A percentile compares a stretch with the other conserved stretches of the same genome.
These are phyloP conservation scores for Tribolium castaneum DNA, from an alignment of 1,140 invertebrate genomes.

Conservation along the genomic window DNA sequence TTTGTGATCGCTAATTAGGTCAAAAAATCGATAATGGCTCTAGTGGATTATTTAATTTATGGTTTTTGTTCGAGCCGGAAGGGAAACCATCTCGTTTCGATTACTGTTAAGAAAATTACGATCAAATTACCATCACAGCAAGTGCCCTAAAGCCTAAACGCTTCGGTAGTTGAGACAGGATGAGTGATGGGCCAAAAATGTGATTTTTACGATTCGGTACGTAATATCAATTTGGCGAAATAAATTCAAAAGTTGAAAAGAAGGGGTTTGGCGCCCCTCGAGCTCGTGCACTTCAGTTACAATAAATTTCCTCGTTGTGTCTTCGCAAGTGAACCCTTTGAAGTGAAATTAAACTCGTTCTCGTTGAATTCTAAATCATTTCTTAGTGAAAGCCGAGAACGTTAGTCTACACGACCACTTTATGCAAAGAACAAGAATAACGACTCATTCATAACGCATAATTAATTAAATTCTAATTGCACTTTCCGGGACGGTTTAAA, in stretches of 20 bases:
- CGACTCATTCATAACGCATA: constrained; percentile 62
- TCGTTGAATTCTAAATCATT: constrained; percentile 54
- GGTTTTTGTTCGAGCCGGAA: not conserved
- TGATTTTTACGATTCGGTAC: not conserved
- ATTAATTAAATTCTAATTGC: constrained; percentile 65
- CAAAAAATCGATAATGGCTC: not conserved
- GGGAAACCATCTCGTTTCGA: not conserved
- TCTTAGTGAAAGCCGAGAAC: constrained; percentile 50
- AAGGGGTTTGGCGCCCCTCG: not conserved
- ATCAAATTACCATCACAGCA: constrained; percentile 12
- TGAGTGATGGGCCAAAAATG: not conserved
- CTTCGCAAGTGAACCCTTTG: constrained; percentile 40
- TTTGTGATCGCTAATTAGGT: not conserved
- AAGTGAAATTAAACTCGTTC: constrained; percentile 55
- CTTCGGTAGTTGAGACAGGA: not conserved
- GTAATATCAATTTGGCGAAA: not conserved
- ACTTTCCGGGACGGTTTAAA: constrained; percentile 58
- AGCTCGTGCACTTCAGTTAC: constrained; percentile 29
- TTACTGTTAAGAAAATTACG: constrained; percentile 11
- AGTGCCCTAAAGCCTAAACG: constrained; percentile 4
- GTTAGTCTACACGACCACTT: constrained; percentile 43
- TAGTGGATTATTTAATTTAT: constrained; percentile 14
- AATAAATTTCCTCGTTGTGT: constrained; percentile 34
- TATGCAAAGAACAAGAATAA: constrained; percentile 49
- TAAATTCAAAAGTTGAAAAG: constrained; percentile 32